A percentile compares a stretch with the other conserved stretches of the same genome.
Conservation (phyloP, 2,888 invertebrate genomes). For the Isoperla grammatica region DNA sequence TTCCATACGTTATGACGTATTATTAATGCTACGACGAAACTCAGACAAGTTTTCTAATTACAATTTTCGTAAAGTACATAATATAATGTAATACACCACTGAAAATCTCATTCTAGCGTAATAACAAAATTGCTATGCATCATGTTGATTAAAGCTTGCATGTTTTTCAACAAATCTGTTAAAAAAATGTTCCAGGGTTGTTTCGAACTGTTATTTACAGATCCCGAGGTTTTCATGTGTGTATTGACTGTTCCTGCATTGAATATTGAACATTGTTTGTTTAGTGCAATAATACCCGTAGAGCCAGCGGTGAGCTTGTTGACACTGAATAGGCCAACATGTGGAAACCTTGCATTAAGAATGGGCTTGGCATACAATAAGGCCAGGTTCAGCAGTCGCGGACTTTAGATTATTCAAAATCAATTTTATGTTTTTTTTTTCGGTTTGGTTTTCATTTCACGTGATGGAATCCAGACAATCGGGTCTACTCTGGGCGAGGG, state of each 20-base stretch:
- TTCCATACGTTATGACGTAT: no score
- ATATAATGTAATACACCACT: no score
- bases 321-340: neutral
- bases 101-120: no score
- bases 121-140: no score
- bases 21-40: no score
- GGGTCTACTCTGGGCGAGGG: neutral
- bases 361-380: slow-evolving; percentile 8
- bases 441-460: neutral
- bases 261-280: slow-evolving; percentile 25
- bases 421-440: slow-evolving; percentile 15
- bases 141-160: no score
- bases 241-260: slow-evolving; percentile 22
- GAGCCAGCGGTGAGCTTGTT: no score
- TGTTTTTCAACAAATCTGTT: no score
- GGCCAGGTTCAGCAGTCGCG: no score
- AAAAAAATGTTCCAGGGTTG: slow-evolving; percentile 1
- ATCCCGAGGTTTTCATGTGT: slow-evolving; percentile 16
- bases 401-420: slow-evolving; percentile 10
- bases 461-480: neutral
- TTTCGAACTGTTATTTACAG: slow-evolving; percentile 21
- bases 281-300: slow-evolving; percentile 3
- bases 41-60: no score
- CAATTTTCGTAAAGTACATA: no score
- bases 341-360: slow-evolving; percentile 17